Conservation (phyloP, 2,888 invertebrate species). For the Omphaloscelis lunosa region DNA sequence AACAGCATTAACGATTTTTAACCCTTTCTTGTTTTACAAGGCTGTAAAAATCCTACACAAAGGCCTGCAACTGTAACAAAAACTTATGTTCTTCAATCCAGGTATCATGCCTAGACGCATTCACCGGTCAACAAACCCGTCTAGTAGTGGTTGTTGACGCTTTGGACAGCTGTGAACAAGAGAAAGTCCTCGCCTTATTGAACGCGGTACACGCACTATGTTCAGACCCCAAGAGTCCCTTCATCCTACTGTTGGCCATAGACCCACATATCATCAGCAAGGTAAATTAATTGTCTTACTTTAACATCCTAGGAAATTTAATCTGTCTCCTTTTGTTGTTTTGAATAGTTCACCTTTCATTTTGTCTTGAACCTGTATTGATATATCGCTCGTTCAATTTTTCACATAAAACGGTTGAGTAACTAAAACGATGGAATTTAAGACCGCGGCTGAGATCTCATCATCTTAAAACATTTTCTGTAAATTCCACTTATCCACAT, state of each 20-base stretch:
- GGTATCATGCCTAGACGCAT: slow-evolving; percentile 98
- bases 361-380: slow-evolving; percentile 4
- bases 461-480: not conserved
- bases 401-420: not conserved
- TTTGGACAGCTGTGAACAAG: slow-evolving; percentile 99
- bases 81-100: slow-evolving; percentile 63
- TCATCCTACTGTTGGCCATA: slow-evolving; percentile 98
- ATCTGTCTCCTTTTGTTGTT: slow-evolving; percentile 17
- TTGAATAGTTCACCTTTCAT: slow-evolving; percentile 13
- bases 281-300: slow-evolving; percentile 85
- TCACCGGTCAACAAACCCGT: slow-evolving; percentile 98
- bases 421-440: not conserved
- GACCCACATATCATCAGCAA: slow-evolving; percentile 99
- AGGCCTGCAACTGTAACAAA: not conserved
- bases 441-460: not conserved
- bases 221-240: slow-evolving; percentile 98
- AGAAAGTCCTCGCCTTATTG: slow-evolving; percentile 97
- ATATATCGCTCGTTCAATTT: slow-evolving; percentile 5
- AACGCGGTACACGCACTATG: slow-evolving; percentile 99
- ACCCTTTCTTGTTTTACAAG: not conserved
- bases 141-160: slow-evolving; percentile 99
- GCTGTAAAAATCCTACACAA: not conserved
- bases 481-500: not conserved
- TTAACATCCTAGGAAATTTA: not conserved
- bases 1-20: not conserved